These are phyloP conservation scores for Sussaba pulchella DNA, from an alignment of 2,888 invertebrate species.

Conservation along the genomic window DNA sequence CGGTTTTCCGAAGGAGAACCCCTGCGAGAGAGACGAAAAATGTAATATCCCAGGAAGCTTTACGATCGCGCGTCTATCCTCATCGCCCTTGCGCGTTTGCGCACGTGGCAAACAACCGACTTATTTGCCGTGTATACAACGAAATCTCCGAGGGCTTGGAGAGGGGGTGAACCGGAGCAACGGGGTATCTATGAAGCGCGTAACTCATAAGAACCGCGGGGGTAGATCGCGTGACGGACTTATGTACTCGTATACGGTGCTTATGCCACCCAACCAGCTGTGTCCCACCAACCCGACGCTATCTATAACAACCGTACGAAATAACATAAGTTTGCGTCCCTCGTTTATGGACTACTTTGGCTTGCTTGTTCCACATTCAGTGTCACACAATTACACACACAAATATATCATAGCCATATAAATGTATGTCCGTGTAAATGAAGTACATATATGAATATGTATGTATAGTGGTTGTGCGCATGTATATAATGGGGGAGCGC, in stretches of 20 bases:
- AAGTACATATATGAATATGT: background rate
- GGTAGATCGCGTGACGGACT: slow-evolving; percentile 49
- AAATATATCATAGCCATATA: background rate
- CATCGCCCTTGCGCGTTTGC: slow-evolving; percentile 39
- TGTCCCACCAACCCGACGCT: background rate
- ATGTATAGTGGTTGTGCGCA: background rate
- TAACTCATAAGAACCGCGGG: slow-evolving; percentile 11
- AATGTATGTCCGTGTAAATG: background rate
- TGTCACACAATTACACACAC: slow-evolving; percentile 8
- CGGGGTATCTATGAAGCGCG: background rate
- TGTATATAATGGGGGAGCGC: slow-evolving; percentile 9
- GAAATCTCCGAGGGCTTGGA: background rate
- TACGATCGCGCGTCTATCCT: slow-evolving; percentile 49
- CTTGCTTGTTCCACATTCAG: slow-evolving; percentile 23
- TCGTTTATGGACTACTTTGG: slow-evolving; percentile 42
- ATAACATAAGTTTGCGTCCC: slow-evolving; percentile 44
- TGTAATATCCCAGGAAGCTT: slow-evolving; percentile 38
- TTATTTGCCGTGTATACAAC: no score
- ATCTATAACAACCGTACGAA: slow-evolving; percentile 1
- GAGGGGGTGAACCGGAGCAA: background rate
- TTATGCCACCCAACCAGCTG: background rate
- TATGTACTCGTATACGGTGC: background rate
- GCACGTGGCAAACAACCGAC: slow-evolving; percentile 23
- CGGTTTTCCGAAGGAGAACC: background rate
- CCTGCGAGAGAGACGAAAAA: slow-evolving; percentile 7